phyloP scores from a whole-genome alignment of 1,140 invertebrate genomes.

The Oncopeltus fasciatus region DNA sequence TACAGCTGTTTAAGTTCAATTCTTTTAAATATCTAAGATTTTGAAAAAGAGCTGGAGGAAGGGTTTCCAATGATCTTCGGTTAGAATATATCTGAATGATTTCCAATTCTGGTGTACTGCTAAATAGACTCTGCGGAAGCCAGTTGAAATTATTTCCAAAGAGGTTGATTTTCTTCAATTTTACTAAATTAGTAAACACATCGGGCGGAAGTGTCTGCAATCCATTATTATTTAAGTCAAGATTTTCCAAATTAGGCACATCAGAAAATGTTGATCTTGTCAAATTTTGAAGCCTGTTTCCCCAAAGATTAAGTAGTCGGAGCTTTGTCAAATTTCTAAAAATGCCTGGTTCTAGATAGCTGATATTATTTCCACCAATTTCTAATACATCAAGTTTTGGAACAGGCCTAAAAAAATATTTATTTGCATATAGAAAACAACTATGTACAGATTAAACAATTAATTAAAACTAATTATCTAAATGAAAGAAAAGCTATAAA shows the following conservation, averaged over 20 bases:
- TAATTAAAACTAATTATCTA: no score
- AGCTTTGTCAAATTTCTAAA: constrained; percentile 42
- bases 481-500: no score
- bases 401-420: constrained; percentile 23
- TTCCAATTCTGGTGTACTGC: constrained; percentile 35
- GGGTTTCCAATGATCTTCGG: constrained; percentile 34
- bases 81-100: constrained; percentile 40
- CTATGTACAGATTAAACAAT: no score
- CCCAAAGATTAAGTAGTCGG: constrained; percentile 42
- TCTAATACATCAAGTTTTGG: constrained; percentile 42
- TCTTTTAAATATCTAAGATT: constrained; percentile 37
- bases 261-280: constrained; percentile 40
- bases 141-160: constrained; percentile 41
- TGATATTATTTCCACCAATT: constrained; percentile 42
- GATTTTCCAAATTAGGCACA: constrained; percentile 37
- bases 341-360: constrained; percentile 37
- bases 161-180: constrained; percentile 42
- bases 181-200: constrained; percentile 40
- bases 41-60: constrained; percentile 39
- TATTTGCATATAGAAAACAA: no score
- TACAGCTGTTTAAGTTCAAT: constrained; percentile 34
- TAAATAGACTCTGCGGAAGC: constrained; percentile 41
- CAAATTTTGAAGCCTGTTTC: constrained; percentile 42
- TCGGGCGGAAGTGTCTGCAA: constrained; percentile 38
- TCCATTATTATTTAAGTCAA: constrained; percentile 46